Evolutionary conservation across 2,797 vertebrate genomes (phyloP).

Genomic region (Phylloscopus collybita): DNA sequence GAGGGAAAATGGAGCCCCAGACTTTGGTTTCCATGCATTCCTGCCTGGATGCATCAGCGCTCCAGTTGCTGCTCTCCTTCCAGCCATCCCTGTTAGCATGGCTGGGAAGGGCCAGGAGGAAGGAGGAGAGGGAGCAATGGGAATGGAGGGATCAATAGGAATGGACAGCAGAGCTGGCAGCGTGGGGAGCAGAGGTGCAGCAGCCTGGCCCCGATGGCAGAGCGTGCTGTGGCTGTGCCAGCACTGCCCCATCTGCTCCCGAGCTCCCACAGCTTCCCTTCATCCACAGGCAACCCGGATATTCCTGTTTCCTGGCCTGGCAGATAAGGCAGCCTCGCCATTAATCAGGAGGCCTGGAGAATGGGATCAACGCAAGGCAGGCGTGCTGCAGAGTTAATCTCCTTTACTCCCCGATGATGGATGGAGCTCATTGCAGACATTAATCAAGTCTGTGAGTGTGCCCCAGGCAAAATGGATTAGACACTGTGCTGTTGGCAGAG

Average conservation of each 20-base stretch:
- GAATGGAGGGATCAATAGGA: neutral
- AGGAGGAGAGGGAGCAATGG: neutral
- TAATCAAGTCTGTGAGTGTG: constrained; percentile 48
- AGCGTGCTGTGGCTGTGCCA: rapidly evolving
- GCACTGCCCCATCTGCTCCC: rapidly evolving
- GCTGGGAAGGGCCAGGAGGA: neutral
- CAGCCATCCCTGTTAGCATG: neutral
- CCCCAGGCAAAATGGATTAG: constrained; percentile 31
- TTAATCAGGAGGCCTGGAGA: constrained; percentile 54
- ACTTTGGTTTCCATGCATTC: neutral
- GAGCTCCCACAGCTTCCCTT: neutral
- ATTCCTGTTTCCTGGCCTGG: neutral
- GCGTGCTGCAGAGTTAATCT: constrained; percentile 50
- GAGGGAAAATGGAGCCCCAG: neutral
- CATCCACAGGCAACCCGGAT: neutral
- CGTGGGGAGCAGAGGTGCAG: rapidly evolving
- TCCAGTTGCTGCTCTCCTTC: neutral
- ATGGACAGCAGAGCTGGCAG: neutral
- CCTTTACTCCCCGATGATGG: constrained; percentile 50
- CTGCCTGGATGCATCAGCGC: neutral
- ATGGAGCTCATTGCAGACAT: constrained; percentile 55
- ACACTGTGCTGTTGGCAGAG: neutral
- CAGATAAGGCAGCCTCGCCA: neutral
- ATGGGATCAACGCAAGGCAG: constrained; percentile 29
- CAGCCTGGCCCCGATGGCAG: rapidly evolving